A percentile compares a stretch with the other conserved stretches of the same genome.
Evolutionary conservation across 2,113 vertebrate genomes (phyloP).

Genomic region (Gasterosteus nipponicus): DNA sequence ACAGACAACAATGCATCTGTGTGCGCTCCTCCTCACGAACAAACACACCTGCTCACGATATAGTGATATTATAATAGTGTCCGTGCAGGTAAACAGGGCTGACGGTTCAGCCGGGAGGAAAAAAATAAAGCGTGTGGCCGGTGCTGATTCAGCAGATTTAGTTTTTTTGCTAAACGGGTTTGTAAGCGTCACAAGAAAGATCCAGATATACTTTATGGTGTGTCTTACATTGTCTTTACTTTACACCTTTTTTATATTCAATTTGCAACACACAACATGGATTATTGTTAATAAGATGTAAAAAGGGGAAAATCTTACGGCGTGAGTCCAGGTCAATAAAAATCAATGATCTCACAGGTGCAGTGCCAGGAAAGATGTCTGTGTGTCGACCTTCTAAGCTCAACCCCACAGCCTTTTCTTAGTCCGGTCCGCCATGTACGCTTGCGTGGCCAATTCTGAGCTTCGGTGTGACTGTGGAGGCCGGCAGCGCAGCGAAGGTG

Average conservation of each 20-base stretch:
- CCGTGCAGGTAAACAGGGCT: not conserved
- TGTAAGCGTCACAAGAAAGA: not conserved
- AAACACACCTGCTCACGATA: constrained; percentile 6
- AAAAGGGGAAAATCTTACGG: not conserved
- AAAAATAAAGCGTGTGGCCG: not conserved
- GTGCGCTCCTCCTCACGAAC: not conserved
- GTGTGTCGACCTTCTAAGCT: not conserved
- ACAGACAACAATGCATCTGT: constrained; percentile 18
- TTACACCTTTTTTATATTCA: not conserved
- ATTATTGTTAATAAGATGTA: not conserved
- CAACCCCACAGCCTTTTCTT: not conserved
- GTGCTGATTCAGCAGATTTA: not conserved
- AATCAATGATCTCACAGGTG: constrained; percentile 12
- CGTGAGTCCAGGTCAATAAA: not conserved
- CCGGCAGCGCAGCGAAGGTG: not conserved
- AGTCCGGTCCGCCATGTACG: not conserved
- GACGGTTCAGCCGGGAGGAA: not conserved
- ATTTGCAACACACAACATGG: not conserved
- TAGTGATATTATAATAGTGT: not conserved
- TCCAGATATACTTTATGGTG: not conserved
- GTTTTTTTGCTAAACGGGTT: not conserved
- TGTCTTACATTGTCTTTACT: no score
- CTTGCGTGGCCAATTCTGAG: not conserved
- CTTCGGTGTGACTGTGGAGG: constrained; percentile 17
- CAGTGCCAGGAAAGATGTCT: not conserved